Conservation (phyloP, 2,113 vertebrate genomes). For the Ammodytes dubius region DNA sequence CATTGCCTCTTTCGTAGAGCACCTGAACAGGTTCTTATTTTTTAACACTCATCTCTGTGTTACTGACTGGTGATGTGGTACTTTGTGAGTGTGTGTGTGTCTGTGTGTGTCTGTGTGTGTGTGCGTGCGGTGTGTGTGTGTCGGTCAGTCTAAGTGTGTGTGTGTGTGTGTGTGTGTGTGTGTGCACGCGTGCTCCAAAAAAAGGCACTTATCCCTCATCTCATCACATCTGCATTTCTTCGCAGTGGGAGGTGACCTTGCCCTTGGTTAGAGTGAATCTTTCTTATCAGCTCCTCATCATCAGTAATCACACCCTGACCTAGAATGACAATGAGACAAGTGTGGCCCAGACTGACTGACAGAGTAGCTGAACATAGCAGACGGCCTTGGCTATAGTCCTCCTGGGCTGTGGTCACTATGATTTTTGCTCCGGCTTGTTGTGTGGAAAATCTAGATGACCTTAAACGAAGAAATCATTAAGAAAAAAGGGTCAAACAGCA, state of each 20-base stretch:
- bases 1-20: not conserved
- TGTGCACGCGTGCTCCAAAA: not conserved
- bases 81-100: not conserved
- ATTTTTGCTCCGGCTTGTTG: not conserved
- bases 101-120: no score
- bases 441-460: conserved; percentile 5
- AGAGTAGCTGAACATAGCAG: conserved; percentile 20
- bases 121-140: not conserved
- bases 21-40: not conserved
- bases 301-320: conserved; percentile 74
- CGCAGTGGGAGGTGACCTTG: conserved; percentile 77
- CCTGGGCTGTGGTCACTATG: not conserved
- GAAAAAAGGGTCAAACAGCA: conserved; percentile 16
- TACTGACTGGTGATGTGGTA: not conserved
- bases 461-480: conserved; percentile 7
- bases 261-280: conserved; percentile 69
- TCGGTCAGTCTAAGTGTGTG: not conserved
- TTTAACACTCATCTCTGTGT: not conserved
- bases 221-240: conserved; percentile 76
- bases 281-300: conserved; percentile 79
- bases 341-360: conserved; percentile 20
- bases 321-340: conserved; percentile 73
- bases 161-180: not conserved
- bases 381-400: not conserved
- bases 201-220: conserved; percentile 53